Base-by-base conservation (phyloP, 2,113 vertebrate species). In the Plecturocebus donacophilus region DNA sequence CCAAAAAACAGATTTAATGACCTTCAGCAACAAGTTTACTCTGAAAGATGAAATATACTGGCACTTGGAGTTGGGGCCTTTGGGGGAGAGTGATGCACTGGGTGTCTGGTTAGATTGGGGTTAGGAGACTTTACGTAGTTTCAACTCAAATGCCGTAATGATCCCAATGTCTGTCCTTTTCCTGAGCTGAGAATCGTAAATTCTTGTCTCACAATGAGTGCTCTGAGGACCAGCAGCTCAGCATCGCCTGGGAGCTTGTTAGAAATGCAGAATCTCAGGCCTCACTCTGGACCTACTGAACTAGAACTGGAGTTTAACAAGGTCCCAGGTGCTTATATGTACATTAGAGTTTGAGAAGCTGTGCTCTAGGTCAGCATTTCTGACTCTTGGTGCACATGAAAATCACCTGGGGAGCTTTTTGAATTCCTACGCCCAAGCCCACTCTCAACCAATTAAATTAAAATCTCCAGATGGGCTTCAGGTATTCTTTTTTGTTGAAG, bases 1-100 rank as follows among this genome's bases (percentile, higher is more conserved):
- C 52, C 52, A 68, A 79, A 92, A 91, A 30, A 10, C 23, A 64
- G 66, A 90, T 90, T 92, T 82, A 94, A 88, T 40, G n/a, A 91
- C 10, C 9, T 80, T 45, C 1, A 30, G 27, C 23, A 70, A 68
- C 14, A 73, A 75, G 4, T 81, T 61, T 73, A 47, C 5, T 30
- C 20, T 42, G 35, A 76, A 92, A 85, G 30, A 19, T 83, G 70
- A 96, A 16, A 90, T 70, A 80, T 21, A n/a, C 30, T 80, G 61
- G 38, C 21, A 35, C 12, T 8, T 27, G 10, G 11, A 90, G 35
- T 13, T 73, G 19, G 66, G 71, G 27, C 14, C 47, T 9, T 40
- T 54, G n/a, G 27, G 12, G 16, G 40, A 27, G 47, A 12, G n/a
- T n/a, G 19, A 32, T 3, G 6, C 3, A 45, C 6, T 66, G 21